Percentiles rank a stretch among this genome's conserved stretches.
phyloP scores from a whole-genome alignment of 2,113 vertebrate species.

The Thunnus thynnus region DNA sequence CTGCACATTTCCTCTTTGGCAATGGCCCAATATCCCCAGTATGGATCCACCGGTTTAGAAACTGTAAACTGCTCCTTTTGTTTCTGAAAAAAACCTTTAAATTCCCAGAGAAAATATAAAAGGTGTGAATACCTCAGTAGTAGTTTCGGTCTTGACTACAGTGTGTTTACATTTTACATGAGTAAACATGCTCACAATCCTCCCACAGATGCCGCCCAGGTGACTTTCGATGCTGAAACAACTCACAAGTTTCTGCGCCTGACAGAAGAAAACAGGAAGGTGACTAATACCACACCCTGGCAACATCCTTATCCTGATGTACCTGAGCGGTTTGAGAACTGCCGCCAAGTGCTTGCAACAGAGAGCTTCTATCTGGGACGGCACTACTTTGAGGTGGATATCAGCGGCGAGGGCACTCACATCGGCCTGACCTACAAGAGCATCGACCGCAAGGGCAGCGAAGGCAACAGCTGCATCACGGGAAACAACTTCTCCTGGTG shows the following conservation, averaged over 20 bases:
- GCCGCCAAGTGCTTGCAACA: conserved; percentile 85
- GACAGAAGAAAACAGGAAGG: conserved; percentile 86
- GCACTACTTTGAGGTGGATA: conserved; percentile 87
- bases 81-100: no score
- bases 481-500: conserved; percentile 90
- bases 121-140: neutral
- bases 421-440: conserved; percentile 87
- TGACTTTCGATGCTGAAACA: conserved; percentile 79
- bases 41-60: no score
- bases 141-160: neutral
- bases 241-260: conserved; percentile 91
- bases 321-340: conserved; percentile 84
- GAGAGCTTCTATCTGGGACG: conserved; percentile 88
- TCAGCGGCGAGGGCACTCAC: conserved; percentile 83
- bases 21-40: no score
- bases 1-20: no score
- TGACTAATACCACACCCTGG: conserved; percentile 89
- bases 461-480: conserved; percentile 85
- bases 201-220: conserved; percentile 77
- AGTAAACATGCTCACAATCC: neutral
- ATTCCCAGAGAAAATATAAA: no score
- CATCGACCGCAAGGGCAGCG: conserved; percentile 83
- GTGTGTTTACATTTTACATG: no score
- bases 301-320: conserved; percentile 86
- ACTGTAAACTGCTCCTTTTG: no score